phyloP scores from a whole-genome alignment of 2,888 invertebrate species.

The Eupithecia insigniata region DNA sequence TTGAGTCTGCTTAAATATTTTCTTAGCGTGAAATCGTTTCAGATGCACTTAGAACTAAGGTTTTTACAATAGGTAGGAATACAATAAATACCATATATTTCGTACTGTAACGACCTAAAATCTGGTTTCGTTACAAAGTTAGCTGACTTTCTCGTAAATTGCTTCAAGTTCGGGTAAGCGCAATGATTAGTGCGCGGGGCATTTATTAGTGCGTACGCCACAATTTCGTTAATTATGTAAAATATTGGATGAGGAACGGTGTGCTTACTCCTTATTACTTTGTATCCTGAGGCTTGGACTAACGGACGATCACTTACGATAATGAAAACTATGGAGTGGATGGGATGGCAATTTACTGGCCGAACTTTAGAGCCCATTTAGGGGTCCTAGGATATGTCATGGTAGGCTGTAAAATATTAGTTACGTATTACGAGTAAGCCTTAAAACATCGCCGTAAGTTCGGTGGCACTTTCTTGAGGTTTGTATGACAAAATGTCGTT shows the following conservation, averaged over 20 bases:
- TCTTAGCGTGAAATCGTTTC: background rate
- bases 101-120: background rate
- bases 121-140: conserved; percentile 20
- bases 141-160: conserved; percentile 63
- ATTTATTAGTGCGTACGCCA: conserved; percentile 69
- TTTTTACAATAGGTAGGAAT: background rate
- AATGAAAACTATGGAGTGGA: conserved; percentile 53
- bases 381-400: background rate
- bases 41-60: background rate
- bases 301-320: conserved; percentile 65
- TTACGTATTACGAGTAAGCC: background rate
- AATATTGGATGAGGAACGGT: conserved; percentile 69
- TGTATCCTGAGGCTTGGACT: conserved; percentile 66
- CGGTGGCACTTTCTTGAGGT: background rate
- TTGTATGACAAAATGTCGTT: background rate
- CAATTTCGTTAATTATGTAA: conserved; percentile 74
- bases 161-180: conserved; percentile 55
- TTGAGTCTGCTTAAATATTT: background rate
- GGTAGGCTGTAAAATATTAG: background rate
- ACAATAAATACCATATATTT: too few species aligned
- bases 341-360: background rate
- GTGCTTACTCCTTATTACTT: conserved; percentile 76
- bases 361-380: background rate
- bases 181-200: conserved; percentile 59
- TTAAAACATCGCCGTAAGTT: background rate